Percentiles rank a stretch among this genome's conserved stretches.
These are phyloP conservation scores for Martes flavigula DNA, from an alignment of 2,797 vertebrate genomes.

Conservation along the genomic window DNA sequence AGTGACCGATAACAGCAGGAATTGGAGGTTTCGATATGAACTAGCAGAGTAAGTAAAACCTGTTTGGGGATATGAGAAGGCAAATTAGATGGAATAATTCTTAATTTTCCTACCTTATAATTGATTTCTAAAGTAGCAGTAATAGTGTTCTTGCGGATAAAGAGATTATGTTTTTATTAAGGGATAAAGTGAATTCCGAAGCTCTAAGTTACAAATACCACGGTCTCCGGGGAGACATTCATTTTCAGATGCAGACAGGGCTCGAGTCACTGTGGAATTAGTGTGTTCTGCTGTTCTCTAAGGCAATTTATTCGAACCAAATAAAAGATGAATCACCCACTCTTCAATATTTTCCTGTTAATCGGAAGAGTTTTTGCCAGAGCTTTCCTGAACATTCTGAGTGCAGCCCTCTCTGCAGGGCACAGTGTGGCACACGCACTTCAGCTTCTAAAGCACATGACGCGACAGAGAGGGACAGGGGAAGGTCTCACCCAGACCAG, in stretches of 20 bases:
- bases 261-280: slow-evolving; percentile 32
- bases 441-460: not conserved
- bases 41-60: slow-evolving; percentile 85
- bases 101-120: slow-evolving; percentile 48
- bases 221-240: slow-evolving; percentile 53
- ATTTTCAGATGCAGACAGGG: slow-evolving; percentile 52
- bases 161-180: slow-evolving; percentile 69
- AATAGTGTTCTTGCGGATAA: slow-evolving; percentile 52
- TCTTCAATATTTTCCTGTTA: slow-evolving; percentile 61
- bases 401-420: not conserved
- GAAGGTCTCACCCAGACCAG: slow-evolving; percentile 24
- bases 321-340: slow-evolving; percentile 70
- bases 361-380: slow-evolving; percentile 51
- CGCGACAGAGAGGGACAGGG: not conserved
- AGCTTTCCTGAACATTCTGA: slow-evolving; percentile 66
- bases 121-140: slow-evolving; percentile 57
- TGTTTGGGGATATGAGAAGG: not conserved
- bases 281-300: slow-evolving; percentile 53
- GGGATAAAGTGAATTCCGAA: slow-evolving; percentile 52
- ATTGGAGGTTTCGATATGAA: slow-evolving; percentile 87
- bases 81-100: not conserved
- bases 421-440: not conserved
- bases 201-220: slow-evolving; percentile 39
- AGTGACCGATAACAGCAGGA: slow-evolving; percentile 86
- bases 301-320: slow-evolving; percentile 66